Conservation (phyloP, 2,797 vertebrate species). For the Halcyon smyrnensis region DNA sequence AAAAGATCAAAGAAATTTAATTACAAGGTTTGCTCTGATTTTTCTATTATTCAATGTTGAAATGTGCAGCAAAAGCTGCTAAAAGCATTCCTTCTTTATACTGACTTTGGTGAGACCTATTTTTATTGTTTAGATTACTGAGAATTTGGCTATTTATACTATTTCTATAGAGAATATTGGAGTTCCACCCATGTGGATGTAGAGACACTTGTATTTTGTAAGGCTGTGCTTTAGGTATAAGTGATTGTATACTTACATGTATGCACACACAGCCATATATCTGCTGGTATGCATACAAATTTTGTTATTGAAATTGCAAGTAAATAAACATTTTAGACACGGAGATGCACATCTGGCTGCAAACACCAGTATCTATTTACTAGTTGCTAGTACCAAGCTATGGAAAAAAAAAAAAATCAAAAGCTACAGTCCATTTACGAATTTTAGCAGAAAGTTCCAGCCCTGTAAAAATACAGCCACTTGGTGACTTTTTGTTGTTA, state of each 20-base stretch:
- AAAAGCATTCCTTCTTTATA: background rate
- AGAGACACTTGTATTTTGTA: background rate
- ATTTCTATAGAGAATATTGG: background rate
- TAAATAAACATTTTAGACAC: background rate
- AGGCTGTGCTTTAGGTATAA: background rate
- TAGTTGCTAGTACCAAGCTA: background rate
- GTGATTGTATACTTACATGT: accelerated
- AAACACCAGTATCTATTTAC: background rate
- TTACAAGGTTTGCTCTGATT: background rate
- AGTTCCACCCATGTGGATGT: background rate
- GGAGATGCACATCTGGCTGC: background rate
- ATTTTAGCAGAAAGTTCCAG: background rate
- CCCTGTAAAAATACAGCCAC: background rate
- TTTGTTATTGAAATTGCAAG: background rate
- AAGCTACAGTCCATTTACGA: background rate
- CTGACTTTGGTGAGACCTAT: background rate
- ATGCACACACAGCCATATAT: accelerated
- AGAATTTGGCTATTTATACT: background rate
- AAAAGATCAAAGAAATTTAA: conserved; percentile 4
- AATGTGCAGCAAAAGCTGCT: accelerated
- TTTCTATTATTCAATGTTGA: background rate
- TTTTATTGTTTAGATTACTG: background rate
- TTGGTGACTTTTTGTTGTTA: background rate
- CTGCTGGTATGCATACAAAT: background rate
- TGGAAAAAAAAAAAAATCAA: background rate